Conservation (phyloP, 2,113 vertebrate genomes). For the Oncorhynchus kisutch region DNA sequence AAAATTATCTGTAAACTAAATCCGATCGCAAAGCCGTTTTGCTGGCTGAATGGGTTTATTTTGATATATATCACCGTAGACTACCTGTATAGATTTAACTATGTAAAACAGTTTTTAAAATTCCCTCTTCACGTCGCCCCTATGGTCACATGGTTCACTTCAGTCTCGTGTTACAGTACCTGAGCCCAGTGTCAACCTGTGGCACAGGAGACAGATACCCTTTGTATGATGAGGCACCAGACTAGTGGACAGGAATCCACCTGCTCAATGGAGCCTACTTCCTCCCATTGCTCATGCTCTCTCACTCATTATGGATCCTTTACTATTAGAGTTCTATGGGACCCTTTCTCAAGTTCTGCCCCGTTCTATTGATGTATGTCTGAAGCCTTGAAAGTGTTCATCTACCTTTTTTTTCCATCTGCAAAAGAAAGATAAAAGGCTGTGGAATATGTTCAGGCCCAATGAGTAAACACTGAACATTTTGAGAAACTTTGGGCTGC, state of each 20-base stretch:
- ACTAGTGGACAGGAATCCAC: conserved; percentile 19
- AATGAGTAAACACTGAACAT: background rate
- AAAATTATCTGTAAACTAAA: no score
- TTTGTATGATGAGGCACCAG: conserved; percentile 58
- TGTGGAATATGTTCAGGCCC: background rate
- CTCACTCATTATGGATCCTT: background rate
- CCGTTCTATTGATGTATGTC: background rate
- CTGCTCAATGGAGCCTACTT: conserved; percentile 20
- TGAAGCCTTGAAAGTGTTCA: background rate
- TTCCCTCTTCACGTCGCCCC: conserved; percentile 48
- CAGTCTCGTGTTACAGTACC: conserved; percentile 74
- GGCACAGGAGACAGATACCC: conserved; percentile 60
- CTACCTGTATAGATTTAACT: conserved; percentile 32
- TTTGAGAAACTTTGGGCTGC: background rate
- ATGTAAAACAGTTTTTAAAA: conserved; percentile 54
- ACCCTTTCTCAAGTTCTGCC: background rate
- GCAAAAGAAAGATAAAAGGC: background rate
- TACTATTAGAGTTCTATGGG: background rate
- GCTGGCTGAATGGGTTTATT: background rate
- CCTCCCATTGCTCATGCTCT: conserved; percentile 1
- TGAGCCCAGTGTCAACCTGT: conserved; percentile 72
- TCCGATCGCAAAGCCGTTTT: background rate
- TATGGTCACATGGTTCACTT: conserved; percentile 66
- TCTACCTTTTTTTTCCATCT: background rate
- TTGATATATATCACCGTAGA: background rate